phyloP scores from a whole-genome alignment of 2,113 vertebrate genomes.

The Oncorhynchus nerka region DNA sequence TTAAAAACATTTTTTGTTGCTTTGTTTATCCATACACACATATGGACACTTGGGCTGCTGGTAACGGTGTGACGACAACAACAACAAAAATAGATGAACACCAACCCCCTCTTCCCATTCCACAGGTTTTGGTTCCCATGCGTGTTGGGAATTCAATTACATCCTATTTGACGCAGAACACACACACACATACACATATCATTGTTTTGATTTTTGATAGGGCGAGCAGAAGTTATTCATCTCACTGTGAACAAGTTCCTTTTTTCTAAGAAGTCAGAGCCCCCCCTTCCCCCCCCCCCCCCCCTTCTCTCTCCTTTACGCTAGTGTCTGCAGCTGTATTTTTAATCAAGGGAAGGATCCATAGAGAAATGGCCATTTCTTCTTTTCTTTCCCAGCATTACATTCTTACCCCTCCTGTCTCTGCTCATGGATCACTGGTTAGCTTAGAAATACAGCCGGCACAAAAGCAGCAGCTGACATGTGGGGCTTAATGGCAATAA shows the following conservation, averaged over 20 bases:
- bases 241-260: constrained; percentile 53
- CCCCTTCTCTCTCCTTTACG: constrained; percentile 60
- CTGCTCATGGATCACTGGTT: constrained; percentile 97
- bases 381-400: constrained; percentile 82
- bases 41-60: not conserved
- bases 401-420: constrained; percentile 95
- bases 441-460: constrained; percentile 95
- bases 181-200: constrained; percentile 31
- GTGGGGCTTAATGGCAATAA: constrained; percentile 96
- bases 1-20: not conserved
- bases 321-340: constrained; percentile 88
- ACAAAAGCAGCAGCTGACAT: constrained; percentile 97
- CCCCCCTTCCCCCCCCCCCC: constrained; percentile 50
- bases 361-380: constrained; percentile 80
- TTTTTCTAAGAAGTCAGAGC: constrained; percentile 52
- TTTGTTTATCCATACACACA: not conserved
- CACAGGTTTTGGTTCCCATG: constrained; percentile 58
- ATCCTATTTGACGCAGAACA: constrained; percentile 37
- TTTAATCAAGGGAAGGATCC: constrained; percentile 91
- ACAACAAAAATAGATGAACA: constrained; percentile 38
- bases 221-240: constrained; percentile 62
- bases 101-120: constrained; percentile 49
- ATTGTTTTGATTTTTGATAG: constrained; percentile 46
- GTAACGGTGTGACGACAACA: constrained; percentile 18
- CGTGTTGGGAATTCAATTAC: constrained; percentile 42